These are phyloP conservation scores for Tetragonula clypearis DNA, from an alignment of 1,140 invertebrate genomes.

Conservation along the genomic window DNA sequence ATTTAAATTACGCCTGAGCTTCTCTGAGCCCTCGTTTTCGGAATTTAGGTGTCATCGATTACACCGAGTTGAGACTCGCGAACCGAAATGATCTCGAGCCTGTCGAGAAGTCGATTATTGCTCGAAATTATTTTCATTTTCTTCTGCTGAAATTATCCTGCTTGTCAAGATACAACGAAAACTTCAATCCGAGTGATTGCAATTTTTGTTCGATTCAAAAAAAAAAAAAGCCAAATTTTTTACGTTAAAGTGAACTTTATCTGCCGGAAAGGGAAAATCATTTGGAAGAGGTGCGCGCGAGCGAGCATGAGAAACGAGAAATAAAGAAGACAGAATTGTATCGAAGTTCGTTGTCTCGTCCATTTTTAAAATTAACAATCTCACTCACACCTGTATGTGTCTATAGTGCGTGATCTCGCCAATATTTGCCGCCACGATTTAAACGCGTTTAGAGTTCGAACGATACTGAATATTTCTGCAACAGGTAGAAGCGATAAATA, in stretches of 20 bases:
- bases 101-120: no score
- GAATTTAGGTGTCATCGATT: neutral
- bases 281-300: no score
- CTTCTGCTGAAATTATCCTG: no score
- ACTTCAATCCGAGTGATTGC: neutral
- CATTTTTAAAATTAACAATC: slow-evolving; percentile 18
- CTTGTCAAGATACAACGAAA: no score
- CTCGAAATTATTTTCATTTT: no score
- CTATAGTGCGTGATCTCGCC: no score
- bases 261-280: neutral
- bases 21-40: neutral
- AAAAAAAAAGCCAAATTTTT: neutral
- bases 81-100: no score
- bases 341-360: slow-evolving; percentile 60
- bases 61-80: no score
- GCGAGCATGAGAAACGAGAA: slow-evolving; percentile 28
- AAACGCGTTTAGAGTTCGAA: neutral
- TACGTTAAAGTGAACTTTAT: neutral
- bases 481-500: neutral
- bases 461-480: neutral
- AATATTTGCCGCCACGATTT: neutral
- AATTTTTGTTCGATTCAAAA: neutral
- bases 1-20: no score
- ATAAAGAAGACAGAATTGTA: slow-evolving; percentile 56
- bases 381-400: neutral